phyloP scores from a whole-genome alignment of 2,888 invertebrate genomes.

The Hipparchia sbordonii region DNA sequence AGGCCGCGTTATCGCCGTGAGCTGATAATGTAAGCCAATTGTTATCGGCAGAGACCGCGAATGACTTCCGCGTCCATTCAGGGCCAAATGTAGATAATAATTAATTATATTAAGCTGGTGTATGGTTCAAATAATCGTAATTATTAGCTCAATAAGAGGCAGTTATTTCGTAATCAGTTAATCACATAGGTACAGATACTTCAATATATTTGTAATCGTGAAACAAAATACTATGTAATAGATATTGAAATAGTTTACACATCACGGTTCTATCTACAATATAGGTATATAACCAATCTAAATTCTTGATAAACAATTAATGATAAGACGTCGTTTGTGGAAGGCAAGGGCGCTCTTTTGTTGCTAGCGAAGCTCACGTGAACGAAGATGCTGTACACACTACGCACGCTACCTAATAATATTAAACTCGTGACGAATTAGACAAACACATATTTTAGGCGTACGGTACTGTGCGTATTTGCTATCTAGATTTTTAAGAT shows the following conservation, averaged over 20 bases:
- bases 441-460: constrained; percentile 10
- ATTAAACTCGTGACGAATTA: constrained; percentile 50
- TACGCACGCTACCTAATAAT: constrained; percentile 48
- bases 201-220: not conserved
- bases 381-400: constrained; percentile 52
- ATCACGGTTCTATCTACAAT: constrained; percentile 47
- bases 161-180: no score
- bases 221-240: not conserved
- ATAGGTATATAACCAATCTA: constrained; percentile 39
- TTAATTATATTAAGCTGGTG: constrained; percentile 39
- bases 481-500: not conserved
- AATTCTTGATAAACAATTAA: constrained; percentile 44
- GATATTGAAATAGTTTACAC: constrained; percentile 2
- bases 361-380: constrained; percentile 53
- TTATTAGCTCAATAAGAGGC: no score
- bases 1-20: constrained; percentile 65
- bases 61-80: constrained; percentile 74
- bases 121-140: no score
- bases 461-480: constrained; percentile 2
- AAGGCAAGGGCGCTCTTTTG: constrained; percentile 30
- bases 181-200: no score
- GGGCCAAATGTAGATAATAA: constrained; percentile 59
- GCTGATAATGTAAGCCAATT: constrained; percentile 72
- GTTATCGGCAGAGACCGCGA: constrained; percentile 69
- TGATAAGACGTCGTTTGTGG: constrained; percentile 32